Evolutionary conservation across 64 coral and sea anemone species (phyloP).

Genomic region (Montipora capricornis): DNA sequence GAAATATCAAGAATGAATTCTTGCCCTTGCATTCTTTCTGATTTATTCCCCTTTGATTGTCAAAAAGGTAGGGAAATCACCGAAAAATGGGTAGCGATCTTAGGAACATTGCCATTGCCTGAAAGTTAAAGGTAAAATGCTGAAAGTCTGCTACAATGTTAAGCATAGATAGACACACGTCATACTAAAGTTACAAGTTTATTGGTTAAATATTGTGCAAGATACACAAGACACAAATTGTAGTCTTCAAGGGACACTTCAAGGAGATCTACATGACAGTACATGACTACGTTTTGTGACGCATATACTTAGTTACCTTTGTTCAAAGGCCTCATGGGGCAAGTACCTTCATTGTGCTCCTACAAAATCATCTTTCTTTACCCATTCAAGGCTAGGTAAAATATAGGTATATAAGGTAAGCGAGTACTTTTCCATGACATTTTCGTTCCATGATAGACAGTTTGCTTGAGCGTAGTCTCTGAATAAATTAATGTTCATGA

Average conservation of each 20-base stretch:
- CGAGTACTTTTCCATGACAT: too few relatives aligned
- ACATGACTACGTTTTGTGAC: background rate
- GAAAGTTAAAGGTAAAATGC: background rate
- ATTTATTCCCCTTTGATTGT: slow-evolving; percentile 6
- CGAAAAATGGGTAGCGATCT: background rate
- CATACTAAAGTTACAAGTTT: slow-evolving; percentile 8
- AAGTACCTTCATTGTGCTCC: background rate
- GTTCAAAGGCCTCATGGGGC: background rate
- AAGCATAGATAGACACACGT: slow-evolving; percentile 7
- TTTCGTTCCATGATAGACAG: too few relatives aligned
- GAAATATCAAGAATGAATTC: slow-evolving; percentile 8
- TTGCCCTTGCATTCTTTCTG: background rate
- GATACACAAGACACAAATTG: slow-evolving; percentile 10
- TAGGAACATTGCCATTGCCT: background rate
- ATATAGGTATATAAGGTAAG: too few relatives aligned
- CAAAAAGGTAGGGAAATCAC: slow-evolving; percentile 14
- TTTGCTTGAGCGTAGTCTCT: too few relatives aligned
- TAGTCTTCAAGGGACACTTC: background rate
- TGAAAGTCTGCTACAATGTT: background rate
- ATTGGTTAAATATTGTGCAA: slow-evolving; percentile 12
- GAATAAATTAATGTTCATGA: too few relatives aligned
- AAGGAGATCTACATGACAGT: background rate
- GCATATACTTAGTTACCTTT: background rate
- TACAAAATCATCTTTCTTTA: slow-evolving; percentile 10
- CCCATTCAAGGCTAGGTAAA: background rate